Evolutionary conservation across 2,888 invertebrate species (phyloP).

Genomic region (Ceratothoa steindachneri): DNA sequence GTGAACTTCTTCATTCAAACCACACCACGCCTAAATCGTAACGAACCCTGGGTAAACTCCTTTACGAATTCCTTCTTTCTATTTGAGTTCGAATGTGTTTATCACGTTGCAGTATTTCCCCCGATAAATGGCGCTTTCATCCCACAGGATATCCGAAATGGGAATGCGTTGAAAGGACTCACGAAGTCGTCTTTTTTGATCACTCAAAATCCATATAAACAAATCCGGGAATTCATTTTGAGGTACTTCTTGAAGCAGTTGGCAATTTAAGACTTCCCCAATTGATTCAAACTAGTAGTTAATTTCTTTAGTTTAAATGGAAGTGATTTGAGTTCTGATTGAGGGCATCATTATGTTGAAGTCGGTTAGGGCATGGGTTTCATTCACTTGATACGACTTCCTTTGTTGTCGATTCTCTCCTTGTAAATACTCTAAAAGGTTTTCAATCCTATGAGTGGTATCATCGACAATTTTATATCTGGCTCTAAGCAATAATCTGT

Average conservation of each 20-base stretch:
- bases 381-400: no score
- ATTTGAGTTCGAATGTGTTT: not conserved
- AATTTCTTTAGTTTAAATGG: not conserved
- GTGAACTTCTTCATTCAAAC: not conserved
- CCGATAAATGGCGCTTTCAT: not conserved
- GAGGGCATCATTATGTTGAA: no score
- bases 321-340: no score
- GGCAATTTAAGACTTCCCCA: not conserved
- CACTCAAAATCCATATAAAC: conserved; percentile 19
- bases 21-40: conserved; percentile 16
- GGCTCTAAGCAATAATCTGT: not conserved
- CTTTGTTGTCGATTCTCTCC: no score
- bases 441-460: not conserved
- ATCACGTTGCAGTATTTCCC: not conserved
- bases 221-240: conserved; percentile 18
- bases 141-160: conserved; percentile 4
- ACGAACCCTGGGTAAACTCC: not conserved
- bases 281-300: not conserved
- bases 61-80: not conserved
- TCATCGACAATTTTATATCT: not conserved
- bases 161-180: not conserved
- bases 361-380: no score
- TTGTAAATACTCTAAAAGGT: not conserved
- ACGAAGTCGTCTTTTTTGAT: conserved; percentile 2
- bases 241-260: not conserved